Evolutionary conservation across 2,113 vertebrate genomes (phyloP).

Genomic region (Orcinus orca): DNA sequence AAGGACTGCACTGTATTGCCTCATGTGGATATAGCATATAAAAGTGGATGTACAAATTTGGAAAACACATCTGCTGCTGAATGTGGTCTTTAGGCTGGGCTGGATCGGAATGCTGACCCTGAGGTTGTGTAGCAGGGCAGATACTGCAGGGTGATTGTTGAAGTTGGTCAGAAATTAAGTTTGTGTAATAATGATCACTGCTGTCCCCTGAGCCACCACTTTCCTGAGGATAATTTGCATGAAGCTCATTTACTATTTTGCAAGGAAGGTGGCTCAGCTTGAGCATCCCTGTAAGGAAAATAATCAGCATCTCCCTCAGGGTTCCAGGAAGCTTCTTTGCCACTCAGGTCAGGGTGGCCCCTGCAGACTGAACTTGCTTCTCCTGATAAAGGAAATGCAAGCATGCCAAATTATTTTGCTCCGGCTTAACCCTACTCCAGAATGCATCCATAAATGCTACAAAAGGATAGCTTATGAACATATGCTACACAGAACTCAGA

Average conservation of each 20-base stretch:
- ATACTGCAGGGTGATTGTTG: not conserved
- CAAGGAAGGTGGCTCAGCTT: conserved; percentile 49
- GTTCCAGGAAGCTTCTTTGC: conserved; percentile 72
- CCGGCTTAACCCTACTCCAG: conserved; percentile 78
- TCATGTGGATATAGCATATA: accelerated
- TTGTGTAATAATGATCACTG: conserved; percentile 3
- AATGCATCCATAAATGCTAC: conserved; percentile 79
- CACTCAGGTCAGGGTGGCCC: conserved; percentile 68
- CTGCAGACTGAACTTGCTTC: conserved; percentile 76
- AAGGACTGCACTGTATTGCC: not conserved
- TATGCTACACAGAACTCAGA: conserved; percentile 65
- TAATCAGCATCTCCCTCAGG: conserved; percentile 67
- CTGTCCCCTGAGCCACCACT: not conserved
- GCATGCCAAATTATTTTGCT: conserved; percentile 83
- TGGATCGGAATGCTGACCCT: not conserved
- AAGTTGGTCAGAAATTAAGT: conserved; percentile 49
- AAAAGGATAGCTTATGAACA: conserved; percentile 78
- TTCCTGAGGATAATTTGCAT: conserved; percentile 51
- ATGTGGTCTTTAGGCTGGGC: not conserved
- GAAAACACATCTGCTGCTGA: not conserved
- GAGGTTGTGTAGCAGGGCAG: not conserved
- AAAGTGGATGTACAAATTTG: not conserved
- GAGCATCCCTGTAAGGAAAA: conserved; percentile 66
- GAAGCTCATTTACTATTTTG: conserved; percentile 70
- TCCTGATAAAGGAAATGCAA: conserved; percentile 78